Conservation (phyloP, 1,140 invertebrate genomes). For the Drosophila saltans region DNA sequence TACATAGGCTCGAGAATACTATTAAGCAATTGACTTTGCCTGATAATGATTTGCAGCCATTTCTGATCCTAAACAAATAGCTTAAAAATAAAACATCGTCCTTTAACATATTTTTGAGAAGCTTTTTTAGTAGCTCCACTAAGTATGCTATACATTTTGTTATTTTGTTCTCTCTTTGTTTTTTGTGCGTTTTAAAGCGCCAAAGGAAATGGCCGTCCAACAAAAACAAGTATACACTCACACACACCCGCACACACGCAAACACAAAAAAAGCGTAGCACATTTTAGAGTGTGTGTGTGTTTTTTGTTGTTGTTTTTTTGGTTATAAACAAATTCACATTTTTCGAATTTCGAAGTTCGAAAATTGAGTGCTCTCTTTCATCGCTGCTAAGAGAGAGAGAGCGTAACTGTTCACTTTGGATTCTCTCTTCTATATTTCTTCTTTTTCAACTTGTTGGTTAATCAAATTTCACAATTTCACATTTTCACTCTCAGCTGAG, state of each 20-base stretch:
- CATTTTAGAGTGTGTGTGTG: too few relatives aligned
- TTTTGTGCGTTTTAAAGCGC: slow-evolving; percentile 52
- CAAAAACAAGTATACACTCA: not conserved
- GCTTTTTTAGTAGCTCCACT: slow-evolving; percentile 44
- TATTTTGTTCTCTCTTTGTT: slow-evolving; percentile 20
- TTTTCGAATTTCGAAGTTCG: slow-evolving; percentile 77
- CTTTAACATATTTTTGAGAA: slow-evolving; percentile 13
- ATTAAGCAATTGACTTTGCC: slow-evolving; percentile 8
- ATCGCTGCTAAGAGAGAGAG: slow-evolving; percentile 9
- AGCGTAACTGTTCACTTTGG: not conserved
- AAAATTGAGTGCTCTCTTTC: slow-evolving; percentile 48
- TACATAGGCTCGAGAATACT: not conserved
- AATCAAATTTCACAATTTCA: slow-evolving; percentile 45
- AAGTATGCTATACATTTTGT: slow-evolving; percentile 64
- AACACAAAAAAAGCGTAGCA: slow-evolving; percentile 27
- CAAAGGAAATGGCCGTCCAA: slow-evolving; percentile 15
- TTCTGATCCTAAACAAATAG: slow-evolving; percentile 50
- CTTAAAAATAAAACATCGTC: slow-evolving; percentile 14
- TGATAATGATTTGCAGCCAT: slow-evolving; percentile 43
- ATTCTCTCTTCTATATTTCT: not conserved
- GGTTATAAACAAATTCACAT: slow-evolving; percentile 76
- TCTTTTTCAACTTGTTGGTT: slow-evolving; percentile 20
- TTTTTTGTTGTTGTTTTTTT: not conserved
- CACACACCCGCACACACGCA: slow-evolving; percentile 29
- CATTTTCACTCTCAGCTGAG: not conserved